A percentile compares a stretch with the other conserved stretches of the same genome.
phyloP scores from a whole-genome alignment of 2,113 vertebrate genomes.

The Heterotis niloticus region DNA sequence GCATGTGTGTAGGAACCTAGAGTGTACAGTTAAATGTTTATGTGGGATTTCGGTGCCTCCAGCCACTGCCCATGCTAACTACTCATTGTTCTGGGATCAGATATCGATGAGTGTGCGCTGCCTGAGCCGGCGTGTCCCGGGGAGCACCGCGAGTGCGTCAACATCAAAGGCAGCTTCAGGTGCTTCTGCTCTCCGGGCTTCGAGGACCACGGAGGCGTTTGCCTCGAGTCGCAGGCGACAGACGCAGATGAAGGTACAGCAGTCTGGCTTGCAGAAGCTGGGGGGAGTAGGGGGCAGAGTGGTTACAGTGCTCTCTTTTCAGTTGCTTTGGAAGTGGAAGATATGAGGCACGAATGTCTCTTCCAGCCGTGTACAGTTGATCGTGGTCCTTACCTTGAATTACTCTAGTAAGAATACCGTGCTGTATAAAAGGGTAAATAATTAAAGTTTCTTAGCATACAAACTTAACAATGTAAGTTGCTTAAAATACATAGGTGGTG shows the following conservation, averaged over 20 bases:
- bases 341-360: too few relatives aligned
- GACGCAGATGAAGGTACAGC: not conserved
- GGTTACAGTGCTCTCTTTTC: too few relatives aligned
- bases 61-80: not conserved
- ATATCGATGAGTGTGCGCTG: conserved; percentile 77
- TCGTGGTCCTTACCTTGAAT: too few relatives aligned
- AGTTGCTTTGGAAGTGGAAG: too few relatives aligned
- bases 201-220: conserved; percentile 69
- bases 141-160: conserved; percentile 76
- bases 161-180: conserved; percentile 72
- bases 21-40: not conserved
- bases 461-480: not conserved
- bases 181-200: conserved; percentile 74
- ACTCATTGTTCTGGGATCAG: conserved; percentile 47
- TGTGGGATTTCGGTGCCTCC: not conserved
- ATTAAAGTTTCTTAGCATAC: too few relatives aligned
- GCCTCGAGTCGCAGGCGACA: conserved; percentile 46
- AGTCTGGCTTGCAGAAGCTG: not conserved
- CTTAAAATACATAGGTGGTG: not conserved
- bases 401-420: too few relatives aligned
- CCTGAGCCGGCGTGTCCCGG: conserved; percentile 58
- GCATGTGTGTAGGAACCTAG: too few relatives aligned
- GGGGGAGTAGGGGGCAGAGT: too few relatives aligned
- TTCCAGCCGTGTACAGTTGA: too few relatives aligned
- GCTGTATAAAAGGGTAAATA: too few relatives aligned